Percentiles rank a stretch among this genome's conserved stretches.
phyloP scores from a whole-genome alignment of 1,140 invertebrate genomes.

The Holcopasites calliopsidis region DNA sequence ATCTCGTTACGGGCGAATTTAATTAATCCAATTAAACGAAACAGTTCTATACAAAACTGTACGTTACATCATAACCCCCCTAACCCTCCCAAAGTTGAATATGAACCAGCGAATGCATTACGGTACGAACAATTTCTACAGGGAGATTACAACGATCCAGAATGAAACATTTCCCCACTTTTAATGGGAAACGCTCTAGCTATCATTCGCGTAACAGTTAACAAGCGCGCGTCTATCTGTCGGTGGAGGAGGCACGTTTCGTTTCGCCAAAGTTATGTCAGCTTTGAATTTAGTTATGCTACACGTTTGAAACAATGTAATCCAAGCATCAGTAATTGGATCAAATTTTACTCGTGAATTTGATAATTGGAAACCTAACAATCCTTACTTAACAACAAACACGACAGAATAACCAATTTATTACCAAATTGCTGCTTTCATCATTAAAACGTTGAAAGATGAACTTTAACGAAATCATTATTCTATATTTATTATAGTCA shows the following conservation, averaged over 20 bases:
- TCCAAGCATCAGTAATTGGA: too few relatives aligned
- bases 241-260: conserved; percentile 42
- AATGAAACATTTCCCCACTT: conserved; percentile 41
- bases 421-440: background rate
- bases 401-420: too few relatives aligned
- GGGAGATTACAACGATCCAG: conserved; percentile 33
- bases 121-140: background rate
- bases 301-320: background rate
- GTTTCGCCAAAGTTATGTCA: conserved; percentile 23
- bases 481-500: too few relatives aligned
- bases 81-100: background rate
- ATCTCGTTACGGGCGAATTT: conserved; percentile 41
- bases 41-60: conserved; percentile 23
- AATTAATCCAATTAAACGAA: conserved; percentile 47
- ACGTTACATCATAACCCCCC: conserved; percentile 34
- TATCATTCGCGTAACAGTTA: conserved; percentile 57
- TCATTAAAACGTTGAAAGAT: too few relatives aligned
- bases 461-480: too few relatives aligned
- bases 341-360: too few relatives aligned
- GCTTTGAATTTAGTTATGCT: background rate
- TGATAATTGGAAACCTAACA: too few relatives aligned
- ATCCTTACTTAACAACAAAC: too few relatives aligned
- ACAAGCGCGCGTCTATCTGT: conserved; percentile 45
- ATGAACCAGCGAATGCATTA: background rate
- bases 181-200: conserved; percentile 34